phyloP scores from a whole-genome alignment of 1,140 invertebrate genomes.

The Procambarus virginalis region DNA sequence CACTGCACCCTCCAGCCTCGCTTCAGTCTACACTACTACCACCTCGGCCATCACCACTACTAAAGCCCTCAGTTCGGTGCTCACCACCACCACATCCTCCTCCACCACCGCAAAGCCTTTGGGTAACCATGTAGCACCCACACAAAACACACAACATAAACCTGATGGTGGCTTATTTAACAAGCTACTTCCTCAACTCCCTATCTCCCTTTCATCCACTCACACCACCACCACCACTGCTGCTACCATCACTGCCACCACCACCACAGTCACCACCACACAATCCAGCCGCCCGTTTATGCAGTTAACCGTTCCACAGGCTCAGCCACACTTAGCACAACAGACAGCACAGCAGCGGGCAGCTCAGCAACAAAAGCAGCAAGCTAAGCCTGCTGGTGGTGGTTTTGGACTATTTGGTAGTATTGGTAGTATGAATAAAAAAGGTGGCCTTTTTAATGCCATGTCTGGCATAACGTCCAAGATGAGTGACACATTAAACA shows the following conservation, averaged over 20 bases:
- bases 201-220: constrained; percentile 64
- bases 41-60: constrained; percentile 62
- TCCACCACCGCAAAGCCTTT: constrained; percentile 63
- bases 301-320: constrained; percentile 65
- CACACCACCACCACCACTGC: constrained; percentile 61
- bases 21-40: constrained; percentile 49
- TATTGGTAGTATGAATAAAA: constrained; percentile 62
- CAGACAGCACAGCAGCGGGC: constrained; percentile 14
- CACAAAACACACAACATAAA: constrained; percentile 60
- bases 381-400: constrained; percentile 77
- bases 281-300: constrained; percentile 57
- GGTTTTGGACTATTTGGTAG: constrained; percentile 77
- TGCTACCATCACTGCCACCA: constrained; percentile 55
- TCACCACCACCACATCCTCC: constrained; percentile 64
- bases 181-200: constrained; percentile 66
- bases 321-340: constrained; percentile 19
- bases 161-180: constrained; percentile 58
- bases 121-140: constrained; percentile 64
- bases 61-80: constrained; percentile 58
- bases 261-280: constrained; percentile 62
- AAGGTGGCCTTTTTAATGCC: constrained; percentile 79
- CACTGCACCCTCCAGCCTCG: constrained; percentile 41
- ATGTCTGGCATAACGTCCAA: constrained; percentile 65
- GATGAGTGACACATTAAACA: constrained; percentile 67
- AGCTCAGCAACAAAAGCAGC: constrained; percentile 64